Conservation (phyloP, 2,797 vertebrate genomes). For the Acipenser transmontanus region DNA sequence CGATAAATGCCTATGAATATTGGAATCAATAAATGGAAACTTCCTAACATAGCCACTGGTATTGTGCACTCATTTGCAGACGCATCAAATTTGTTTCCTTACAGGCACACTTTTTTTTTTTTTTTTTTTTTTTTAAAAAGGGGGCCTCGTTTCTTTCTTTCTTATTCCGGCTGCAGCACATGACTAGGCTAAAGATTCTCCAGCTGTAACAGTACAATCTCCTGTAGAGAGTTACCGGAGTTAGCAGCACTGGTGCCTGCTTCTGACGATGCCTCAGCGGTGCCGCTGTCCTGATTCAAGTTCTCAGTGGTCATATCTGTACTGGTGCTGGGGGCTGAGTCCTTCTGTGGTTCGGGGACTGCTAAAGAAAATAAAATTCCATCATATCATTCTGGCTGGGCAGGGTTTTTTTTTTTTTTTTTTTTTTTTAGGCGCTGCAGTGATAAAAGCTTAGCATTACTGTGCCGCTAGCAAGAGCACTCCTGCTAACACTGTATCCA, state of each 20-base stretch:
- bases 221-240: constrained; percentile 36
- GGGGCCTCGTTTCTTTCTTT: too few relatives aligned
- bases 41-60: too few relatives aligned
- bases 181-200: neutral
- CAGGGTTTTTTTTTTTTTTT: too few relatives aligned
- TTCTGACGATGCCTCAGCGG: constrained; percentile 33
- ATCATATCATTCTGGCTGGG: too few relatives aligned
- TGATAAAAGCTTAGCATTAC: too few relatives aligned
- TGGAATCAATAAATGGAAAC: too few relatives aligned
- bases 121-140: too few relatives aligned
- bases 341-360: constrained; percentile 32
- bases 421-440: too few relatives aligned
- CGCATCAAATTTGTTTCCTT: too few relatives aligned
- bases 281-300: constrained; percentile 25
- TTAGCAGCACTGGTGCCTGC: constrained; percentile 28
- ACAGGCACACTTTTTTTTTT: too few relatives aligned
- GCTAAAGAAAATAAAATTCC: constrained; percentile 18
- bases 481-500: neutral
- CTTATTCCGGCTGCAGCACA: neutral
- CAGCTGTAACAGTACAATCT: neutral
- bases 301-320: constrained; percentile 19
- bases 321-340: constrained; percentile 42
- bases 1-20: too few relatives aligned
- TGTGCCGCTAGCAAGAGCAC: neutral
- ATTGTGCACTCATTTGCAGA: too few relatives aligned